Evolutionary conservation across 2,888 invertebrate genomes (phyloP).

Genomic region (Labia minor): DNA sequence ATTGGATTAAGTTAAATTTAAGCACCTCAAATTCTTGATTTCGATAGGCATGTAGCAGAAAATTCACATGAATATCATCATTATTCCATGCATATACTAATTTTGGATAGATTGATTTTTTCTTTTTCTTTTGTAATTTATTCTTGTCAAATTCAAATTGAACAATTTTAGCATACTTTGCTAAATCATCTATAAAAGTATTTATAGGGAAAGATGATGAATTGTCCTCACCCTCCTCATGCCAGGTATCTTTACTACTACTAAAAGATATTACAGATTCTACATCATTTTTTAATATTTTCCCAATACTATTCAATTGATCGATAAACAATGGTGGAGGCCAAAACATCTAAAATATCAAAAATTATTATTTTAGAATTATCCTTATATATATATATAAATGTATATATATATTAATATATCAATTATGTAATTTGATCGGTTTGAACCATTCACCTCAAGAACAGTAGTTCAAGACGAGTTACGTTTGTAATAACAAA

Average conservation of each 20-base stretch:
- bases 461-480: too few relatives aligned
- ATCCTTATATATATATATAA: too few relatives aligned
- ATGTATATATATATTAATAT: background rate
- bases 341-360: background rate
- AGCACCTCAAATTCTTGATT: constrained; percentile 8
- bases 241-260: background rate
- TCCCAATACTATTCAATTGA: background rate
- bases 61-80: background rate
- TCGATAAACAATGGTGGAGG: background rate
- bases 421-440: too few relatives aligned
- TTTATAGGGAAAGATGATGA: too few relatives aligned
- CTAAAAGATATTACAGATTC: background rate
- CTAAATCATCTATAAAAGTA: too few relatives aligned
- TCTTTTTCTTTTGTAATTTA: background rate
- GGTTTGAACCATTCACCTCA: too few relatives aligned
- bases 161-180: too few relatives aligned
- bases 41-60: constrained; percentile 15
- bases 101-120: background rate
- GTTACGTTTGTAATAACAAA: too few relatives aligned
- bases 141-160: too few relatives aligned
- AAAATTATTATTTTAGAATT: too few relatives aligned
- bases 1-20: too few relatives aligned
- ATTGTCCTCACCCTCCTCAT: too few relatives aligned
- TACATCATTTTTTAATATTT: background rate
- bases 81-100: constrained; percentile 18